Evolutionary conservation across 1,140 invertebrate species (phyloP).

Genomic region (Berghia stephanieae): DNA sequence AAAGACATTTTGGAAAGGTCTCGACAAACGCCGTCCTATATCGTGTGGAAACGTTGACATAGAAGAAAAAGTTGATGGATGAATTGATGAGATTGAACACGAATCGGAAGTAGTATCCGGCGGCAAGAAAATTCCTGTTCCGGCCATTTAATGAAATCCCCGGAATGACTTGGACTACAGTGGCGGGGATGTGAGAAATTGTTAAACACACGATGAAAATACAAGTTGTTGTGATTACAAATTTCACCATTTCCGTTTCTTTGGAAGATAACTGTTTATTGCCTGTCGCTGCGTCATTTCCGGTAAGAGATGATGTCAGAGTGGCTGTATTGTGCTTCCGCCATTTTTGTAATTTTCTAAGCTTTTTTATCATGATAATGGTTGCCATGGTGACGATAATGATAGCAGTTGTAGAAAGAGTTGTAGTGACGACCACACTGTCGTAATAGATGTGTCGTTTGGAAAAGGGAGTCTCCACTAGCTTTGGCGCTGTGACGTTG

Average conservation of each 20-base stretch:
- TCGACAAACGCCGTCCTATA: neutral
- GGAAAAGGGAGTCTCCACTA: neutral
- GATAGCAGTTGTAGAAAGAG: neutral
- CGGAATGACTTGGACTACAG: neutral
- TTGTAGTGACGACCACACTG: neutral
- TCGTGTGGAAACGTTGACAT: neutral
- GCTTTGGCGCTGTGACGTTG: neutral
- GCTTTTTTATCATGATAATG: neutral
- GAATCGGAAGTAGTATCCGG: neutral
- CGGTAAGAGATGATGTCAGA: neutral
- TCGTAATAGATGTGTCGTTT: neutral
- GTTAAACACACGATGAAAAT: neutral
- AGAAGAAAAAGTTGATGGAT: neutral
- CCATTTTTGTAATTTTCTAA: neutral
- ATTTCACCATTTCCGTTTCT: neutral
- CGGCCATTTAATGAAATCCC: neutral
- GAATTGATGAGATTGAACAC: neutral
- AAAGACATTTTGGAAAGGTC: too few relatives aligned
- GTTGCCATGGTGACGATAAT: neutral
- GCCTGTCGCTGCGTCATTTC: too few relatives aligned
- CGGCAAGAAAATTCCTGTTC: neutral
- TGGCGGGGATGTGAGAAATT: neutral
- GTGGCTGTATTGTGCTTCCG: neutral
- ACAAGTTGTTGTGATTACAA: neutral
- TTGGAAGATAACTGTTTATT: neutral